Percentiles rank a stretch among this genome's conserved stretches.
Evolutionary conservation across 92 coral and sea anemone species (phyloP).

Genomic region (Epizoanthus illoricatus): DNA sequence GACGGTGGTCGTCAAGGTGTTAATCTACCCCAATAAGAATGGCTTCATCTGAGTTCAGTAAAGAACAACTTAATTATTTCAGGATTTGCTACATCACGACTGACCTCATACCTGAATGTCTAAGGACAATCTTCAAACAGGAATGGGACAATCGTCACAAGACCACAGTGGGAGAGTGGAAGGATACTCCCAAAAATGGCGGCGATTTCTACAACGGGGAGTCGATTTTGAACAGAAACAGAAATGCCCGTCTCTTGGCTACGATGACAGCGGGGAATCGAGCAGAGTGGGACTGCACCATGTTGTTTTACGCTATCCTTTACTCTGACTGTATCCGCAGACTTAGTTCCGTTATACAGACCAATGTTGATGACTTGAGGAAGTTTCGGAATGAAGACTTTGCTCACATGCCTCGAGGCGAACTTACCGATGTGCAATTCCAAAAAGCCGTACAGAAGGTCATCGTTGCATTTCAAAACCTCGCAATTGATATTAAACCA

Average conservation of each 20-base stretch:
- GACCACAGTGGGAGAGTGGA: constrained; percentile 38
- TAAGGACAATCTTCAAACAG: constrained; percentile 53
- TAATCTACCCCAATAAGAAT: neutral
- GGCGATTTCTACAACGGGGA: constrained; percentile 39
- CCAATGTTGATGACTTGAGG: constrained; percentile 40
- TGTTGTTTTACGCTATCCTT: constrained; percentile 7
- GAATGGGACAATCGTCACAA: constrained; percentile 58
- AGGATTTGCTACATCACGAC: constrained; percentile 46
- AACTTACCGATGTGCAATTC: constrained; percentile 29
- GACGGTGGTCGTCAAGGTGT: too few species aligned
- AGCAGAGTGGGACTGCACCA: constrained; percentile 54
- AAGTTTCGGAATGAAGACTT: constrained; percentile 41
- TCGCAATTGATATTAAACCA: constrained; percentile 12
- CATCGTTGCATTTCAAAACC: constrained; percentile 24
- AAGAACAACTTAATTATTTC: constrained; percentile 54
- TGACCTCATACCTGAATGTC: constrained; percentile 44
- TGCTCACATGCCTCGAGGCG: constrained; percentile 42
- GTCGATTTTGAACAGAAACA: constrained; percentile 25
- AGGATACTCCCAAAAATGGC: constrained; percentile 13
- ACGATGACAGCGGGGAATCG: constrained; percentile 9
- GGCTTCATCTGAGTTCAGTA: constrained; percentile 12
- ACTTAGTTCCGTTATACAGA: constrained; percentile 15
- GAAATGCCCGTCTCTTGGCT: constrained; percentile 4
- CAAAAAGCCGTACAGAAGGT: constrained; percentile 24
- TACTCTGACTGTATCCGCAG: constrained; percentile 23